Evolutionary conservation across 2,888 invertebrate genomes (phyloP).

Genomic region (Thereva unica): DNA sequence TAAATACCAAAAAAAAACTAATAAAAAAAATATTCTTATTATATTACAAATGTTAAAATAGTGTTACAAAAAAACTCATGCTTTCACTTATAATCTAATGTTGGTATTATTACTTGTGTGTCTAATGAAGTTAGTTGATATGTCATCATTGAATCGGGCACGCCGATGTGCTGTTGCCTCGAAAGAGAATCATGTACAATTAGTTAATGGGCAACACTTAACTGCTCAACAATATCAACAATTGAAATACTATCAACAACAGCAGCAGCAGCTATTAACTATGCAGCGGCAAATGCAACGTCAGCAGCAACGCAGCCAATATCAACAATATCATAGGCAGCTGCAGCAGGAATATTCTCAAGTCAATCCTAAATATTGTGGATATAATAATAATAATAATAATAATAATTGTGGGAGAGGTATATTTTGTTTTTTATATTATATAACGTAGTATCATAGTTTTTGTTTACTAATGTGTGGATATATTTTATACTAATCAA

Average conservation of each 20-base stretch:
- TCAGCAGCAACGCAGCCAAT: constrained; percentile 55
- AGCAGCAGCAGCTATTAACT: constrained; percentile 56
- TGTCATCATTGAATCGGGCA: constrained; percentile 54
- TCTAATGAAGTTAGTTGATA: constrained; percentile 58
- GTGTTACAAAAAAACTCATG: constrained; percentile 34
- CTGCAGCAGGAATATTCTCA: constrained; percentile 30
- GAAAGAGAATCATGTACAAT: constrained; percentile 41
- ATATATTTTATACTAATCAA: no score
- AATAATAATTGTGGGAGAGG: no score
- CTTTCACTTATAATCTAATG: constrained; percentile 53
- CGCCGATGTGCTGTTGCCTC: constrained; percentile 40
- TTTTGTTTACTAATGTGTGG: no score
- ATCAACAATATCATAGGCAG: constrained; percentile 47
- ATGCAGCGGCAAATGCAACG: constrained; percentile 55
- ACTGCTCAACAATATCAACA: constrained; percentile 68
- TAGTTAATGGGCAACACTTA: constrained; percentile 40
- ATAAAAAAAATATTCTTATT: background rate
- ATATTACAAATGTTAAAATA: background rate
- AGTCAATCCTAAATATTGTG: no score
- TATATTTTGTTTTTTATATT: no score
- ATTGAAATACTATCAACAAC: constrained; percentile 48
- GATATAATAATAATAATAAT: no score
- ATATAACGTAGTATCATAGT: no score
- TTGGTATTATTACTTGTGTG: constrained; percentile 57
- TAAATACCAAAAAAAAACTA: background rate